Evolutionary conservation across 2,888 invertebrate genomes (phyloP).

Genomic region (Bembecia ichneumoniformis): DNA sequence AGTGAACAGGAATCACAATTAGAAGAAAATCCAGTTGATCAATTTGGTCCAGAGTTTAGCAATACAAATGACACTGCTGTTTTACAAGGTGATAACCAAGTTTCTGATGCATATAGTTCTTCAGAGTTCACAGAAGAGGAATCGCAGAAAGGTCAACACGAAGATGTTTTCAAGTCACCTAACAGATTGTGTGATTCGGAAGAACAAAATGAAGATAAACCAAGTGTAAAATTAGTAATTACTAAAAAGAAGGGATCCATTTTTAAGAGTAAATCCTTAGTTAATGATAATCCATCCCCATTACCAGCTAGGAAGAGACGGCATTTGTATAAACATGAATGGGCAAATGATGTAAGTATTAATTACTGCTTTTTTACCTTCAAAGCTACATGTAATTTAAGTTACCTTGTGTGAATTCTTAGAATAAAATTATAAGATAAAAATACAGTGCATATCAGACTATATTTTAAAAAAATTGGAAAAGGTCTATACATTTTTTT

Average conservation of each 20-base stretch:
- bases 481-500: too few relatives aligned
- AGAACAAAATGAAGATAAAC: conserved; percentile 58
- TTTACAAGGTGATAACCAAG: conserved; percentile 34
- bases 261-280: conserved; percentile 85
- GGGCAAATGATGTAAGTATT: conserved; percentile 81
- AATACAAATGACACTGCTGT: conserved; percentile 37
- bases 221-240: conserved; percentile 78
- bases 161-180: conserved; percentile 62
- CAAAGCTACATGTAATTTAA: too few relatives aligned
- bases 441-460: too few relatives aligned
- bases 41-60: conserved; percentile 10
- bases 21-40: conserved; percentile 17
- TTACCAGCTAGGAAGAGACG: conserved; percentile 79
- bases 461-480: too few relatives aligned
- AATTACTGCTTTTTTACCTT: not conserved
- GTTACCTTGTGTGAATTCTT: too few relatives aligned
- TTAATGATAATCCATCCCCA: conserved; percentile 73
- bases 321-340: conserved; percentile 90
- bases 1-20: conserved; percentile 1
- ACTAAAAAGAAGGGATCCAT: conserved; percentile 91
- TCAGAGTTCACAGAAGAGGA: conserved; percentile 61
- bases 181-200: conserved; percentile 44
- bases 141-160: conserved; percentile 42
- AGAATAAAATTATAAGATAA: too few relatives aligned
- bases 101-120: conserved; percentile 57